Conservation (phyloP, 2,113 vertebrate species). For the Xiphorhynchus elegans region DNA sequence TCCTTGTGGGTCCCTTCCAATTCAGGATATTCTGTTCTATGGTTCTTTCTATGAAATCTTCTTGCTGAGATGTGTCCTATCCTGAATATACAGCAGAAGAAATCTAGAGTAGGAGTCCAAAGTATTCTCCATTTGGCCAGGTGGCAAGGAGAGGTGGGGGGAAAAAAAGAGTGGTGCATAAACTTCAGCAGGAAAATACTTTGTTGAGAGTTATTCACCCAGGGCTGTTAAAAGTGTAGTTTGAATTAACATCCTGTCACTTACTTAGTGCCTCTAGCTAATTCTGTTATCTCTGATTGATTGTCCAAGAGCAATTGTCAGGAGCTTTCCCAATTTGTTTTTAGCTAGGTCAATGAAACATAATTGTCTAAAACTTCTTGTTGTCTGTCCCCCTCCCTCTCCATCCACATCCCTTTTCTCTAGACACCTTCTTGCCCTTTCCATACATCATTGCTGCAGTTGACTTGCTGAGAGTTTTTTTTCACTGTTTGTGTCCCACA, state of each 20-base stretch:
- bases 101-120: neutral
- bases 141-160: neutral
- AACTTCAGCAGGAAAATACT: neutral
- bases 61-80: neutral
- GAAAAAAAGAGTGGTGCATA: neutral
- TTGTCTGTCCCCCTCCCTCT: neutral
- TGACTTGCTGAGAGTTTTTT: neutral
- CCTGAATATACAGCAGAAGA: neutral
- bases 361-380: neutral
- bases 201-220: neutral
- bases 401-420: neutral
- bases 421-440: neutral
- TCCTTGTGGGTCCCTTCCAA: neutral
- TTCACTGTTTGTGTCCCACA: fast-evolving
- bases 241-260: conserved; percentile 24
- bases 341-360: neutral
- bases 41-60: neutral
- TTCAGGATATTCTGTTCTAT: neutral
- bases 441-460: neutral
- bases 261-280: conserved; percentile 20
- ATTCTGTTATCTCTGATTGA: conserved; percentile 32
- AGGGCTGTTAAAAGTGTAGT: neutral
- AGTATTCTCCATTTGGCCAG: neutral
- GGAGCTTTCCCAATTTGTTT: conserved; percentile 13
- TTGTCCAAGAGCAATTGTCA: neutral